Evolutionary conservation across 2,113 vertebrate genomes (phyloP), one percentile per base, ranked within the genome.

Genomic region (Seriola aureovittata): DNA sequence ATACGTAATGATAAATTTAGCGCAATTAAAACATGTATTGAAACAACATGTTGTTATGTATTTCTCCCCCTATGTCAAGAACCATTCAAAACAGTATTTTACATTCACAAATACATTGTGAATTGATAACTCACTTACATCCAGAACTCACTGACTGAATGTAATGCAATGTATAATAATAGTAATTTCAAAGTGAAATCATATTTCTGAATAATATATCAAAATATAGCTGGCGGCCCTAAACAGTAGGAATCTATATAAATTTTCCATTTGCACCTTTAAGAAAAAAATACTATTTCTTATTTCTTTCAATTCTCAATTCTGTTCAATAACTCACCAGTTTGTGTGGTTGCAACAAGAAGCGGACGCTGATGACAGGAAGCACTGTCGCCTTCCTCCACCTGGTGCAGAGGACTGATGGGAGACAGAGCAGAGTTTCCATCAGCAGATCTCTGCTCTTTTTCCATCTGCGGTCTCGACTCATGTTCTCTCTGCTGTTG

Each of bases 401-500:
- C 71, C 29, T 48, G 19, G 23, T 10, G n/a, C 19, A 14, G 48
- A 57, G 87, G 70, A 85, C 93, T 93, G 10, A 57, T 50, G 42
- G 68, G 78, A 60, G 80, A 64, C 9, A 48, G 21, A 66, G 65
- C 21, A 25, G 57, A 42, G 0, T 36, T 80, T 0, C 91, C 91
- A 58, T 72, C 83, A 48, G 63, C 60, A 13, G 48, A 55, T 40
- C 34, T 86, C 69, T 40, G 75, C 9, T 80, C 70, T 34, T 36
- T 76, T 40, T 73, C 74, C 13, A 64, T 16, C 54, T 80, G 64
- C 54, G 64, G 55, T 60, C 40, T 50, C 2, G 21, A 36, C 8
- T 94, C 91, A 69, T 95, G 93, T 0, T 96, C 94, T 88, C 95
- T 75, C 55, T 95, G 95, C 79, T 94, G 95, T 25, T 93, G 94